These are phyloP conservation scores for Calyptommatus sinebrachiatus DNA, from an alignment of 2,113 vertebrate genomes.

Conservation along the genomic window DNA sequence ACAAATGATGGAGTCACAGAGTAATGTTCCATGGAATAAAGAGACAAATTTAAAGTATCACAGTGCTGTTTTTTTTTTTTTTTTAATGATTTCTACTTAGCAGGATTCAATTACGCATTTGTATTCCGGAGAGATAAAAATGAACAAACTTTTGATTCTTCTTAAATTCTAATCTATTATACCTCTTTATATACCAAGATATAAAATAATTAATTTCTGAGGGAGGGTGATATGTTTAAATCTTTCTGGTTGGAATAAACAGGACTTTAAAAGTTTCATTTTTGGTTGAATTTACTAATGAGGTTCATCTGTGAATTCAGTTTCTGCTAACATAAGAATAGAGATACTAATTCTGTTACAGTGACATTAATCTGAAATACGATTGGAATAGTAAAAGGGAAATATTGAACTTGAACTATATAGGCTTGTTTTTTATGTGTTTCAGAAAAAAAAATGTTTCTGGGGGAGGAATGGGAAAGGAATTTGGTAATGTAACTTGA, in stretches of 20 bases:
- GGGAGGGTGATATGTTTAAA: neutral
- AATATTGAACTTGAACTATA: too few species aligned
- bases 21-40: neutral
- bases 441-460: too few species aligned
- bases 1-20: neutral
- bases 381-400: too few species aligned
- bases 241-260: neutral
- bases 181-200: neutral
- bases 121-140: neutral
- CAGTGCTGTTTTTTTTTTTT: neutral
- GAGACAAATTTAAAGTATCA: neutral
- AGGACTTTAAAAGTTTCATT: neutral
- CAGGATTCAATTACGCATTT: neutral
- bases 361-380: neutral
- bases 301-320: neutral
- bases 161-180: neutral
- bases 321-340: neutral
- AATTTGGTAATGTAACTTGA: constrained; percentile 7
- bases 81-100: neutral
- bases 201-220: neutral
- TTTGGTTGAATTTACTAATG: neutral
- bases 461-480: too few species aligned
- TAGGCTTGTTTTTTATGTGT: too few species aligned
- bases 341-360: neutral
- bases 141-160: neutral